A percentile compares a stretch with the other conserved stretches of the same genome.
Evolutionary conservation across 2,113 vertebrate genomes (phyloP).

Genomic region (Anhinga anhinga): DNA sequence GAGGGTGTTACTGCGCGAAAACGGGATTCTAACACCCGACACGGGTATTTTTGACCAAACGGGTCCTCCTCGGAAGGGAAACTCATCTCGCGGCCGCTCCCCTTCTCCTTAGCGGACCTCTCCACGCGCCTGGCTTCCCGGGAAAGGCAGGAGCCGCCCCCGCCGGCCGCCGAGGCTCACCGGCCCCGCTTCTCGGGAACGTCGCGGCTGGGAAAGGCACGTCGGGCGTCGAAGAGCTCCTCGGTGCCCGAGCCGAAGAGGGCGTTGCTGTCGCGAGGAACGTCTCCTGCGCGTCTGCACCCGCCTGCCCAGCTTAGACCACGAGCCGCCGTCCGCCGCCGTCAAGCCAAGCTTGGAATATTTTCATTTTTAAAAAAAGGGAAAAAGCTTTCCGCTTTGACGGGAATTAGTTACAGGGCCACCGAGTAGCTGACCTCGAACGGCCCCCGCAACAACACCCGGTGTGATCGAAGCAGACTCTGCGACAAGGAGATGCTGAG

Average conservation of each 20-base stretch:
- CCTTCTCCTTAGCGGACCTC: background rate
- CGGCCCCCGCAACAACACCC: background rate
- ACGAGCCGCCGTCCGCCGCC: background rate
- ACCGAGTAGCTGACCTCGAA: background rate
- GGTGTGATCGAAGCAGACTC: background rate
- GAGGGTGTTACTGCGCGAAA: slow-evolving; percentile 39
- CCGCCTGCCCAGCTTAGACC: background rate
- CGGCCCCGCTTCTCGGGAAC: fast-evolving
- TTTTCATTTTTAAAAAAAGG: background rate
- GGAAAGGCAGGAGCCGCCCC: background rate
- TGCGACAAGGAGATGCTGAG: background rate
- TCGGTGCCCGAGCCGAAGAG: fast-evolving
- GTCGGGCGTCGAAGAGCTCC: background rate
- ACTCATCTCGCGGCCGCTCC: background rate
- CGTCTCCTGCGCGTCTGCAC: fast-evolving
- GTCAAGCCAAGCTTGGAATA: background rate
- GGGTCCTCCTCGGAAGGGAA: background rate
- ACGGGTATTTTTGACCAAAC: background rate
- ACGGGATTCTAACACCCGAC: slow-evolving; percentile 26
- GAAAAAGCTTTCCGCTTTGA: background rate
- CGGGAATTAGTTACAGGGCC: background rate
- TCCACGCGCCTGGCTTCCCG: fast-evolving
- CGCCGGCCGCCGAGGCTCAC: background rate
- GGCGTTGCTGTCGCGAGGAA: fast-evolving
- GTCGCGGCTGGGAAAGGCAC: fast-evolving